Evolutionary conservation across 2,888 invertebrate species (phyloP).

Genomic region (Drosophila suboccidentalis): DNA sequence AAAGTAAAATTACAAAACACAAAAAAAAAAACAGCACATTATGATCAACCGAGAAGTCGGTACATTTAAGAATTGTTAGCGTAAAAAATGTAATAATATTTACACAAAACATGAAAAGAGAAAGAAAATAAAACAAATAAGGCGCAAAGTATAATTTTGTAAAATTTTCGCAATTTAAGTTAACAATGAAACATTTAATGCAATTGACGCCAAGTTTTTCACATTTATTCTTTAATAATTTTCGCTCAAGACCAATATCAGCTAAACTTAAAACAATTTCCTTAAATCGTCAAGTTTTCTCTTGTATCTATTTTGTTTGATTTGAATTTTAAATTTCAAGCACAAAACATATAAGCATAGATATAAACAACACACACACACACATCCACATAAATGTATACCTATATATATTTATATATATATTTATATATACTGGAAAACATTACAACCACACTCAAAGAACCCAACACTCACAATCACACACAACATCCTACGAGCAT

Average conservation of each 20-base stretch:
- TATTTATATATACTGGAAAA: slow-evolving; percentile 35
- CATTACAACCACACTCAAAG: slow-evolving; percentile 18
- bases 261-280: slow-evolving; percentile 46
- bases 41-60: slow-evolving; percentile 65
- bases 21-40: slow-evolving; percentile 46
- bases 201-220: slow-evolving; percentile 62
- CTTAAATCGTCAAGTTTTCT: slow-evolving; percentile 42
- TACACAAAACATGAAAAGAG: slow-evolving; percentile 39
- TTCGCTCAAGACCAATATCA: slow-evolving; percentile 61
- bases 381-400: slow-evolving; percentile 44
- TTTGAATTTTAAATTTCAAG: slow-evolving; percentile 57
- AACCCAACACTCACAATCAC: slow-evolving; percentile 26
- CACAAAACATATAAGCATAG: slow-evolving; percentile 64
- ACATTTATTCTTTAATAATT: slow-evolving; percentile 52
- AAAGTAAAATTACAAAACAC: slow-evolving; percentile 13
- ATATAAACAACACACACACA: slow-evolving; percentile 32
- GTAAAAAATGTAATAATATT: slow-evolving; percentile 67
- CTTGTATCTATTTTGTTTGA: slow-evolving; percentile 39
- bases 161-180: slow-evolving; percentile 78
- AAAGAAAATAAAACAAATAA: slow-evolving; percentile 27
- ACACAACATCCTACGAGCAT: slow-evolving; percentile 62
- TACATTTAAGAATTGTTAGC: slow-evolving; percentile 74
- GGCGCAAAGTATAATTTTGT: slow-evolving; percentile 76
- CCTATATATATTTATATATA: slow-evolving; percentile 26
- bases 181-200: slow-evolving; percentile 59